These are phyloP conservation scores for Galleria mellonella DNA, from an alignment of 1,140 invertebrate genomes.

Conservation along the genomic window DNA sequence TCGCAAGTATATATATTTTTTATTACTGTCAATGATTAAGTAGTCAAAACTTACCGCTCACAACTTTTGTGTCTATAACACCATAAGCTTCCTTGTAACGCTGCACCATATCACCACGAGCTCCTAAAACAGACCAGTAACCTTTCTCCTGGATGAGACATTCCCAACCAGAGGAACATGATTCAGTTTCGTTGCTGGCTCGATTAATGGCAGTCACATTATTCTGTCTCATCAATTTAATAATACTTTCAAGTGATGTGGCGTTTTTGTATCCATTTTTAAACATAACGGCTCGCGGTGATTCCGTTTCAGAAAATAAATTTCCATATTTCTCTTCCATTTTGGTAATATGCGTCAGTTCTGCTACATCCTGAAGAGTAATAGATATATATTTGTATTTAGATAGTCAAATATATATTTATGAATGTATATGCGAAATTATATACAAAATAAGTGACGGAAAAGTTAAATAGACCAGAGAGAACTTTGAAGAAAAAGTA, in stretches of 20 bases:
- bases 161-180: conserved; percentile 31
- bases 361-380: conserved; percentile 55
- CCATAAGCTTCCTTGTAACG: conserved; percentile 44
- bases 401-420: too few relatives aligned
- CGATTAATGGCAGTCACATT: conserved; percentile 41
- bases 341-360: conserved; percentile 49
- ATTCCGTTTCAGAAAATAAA: conserved; percentile 55
- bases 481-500: too few relatives aligned
- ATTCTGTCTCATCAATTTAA: conserved; percentile 58
- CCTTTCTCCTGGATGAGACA: conserved; percentile 38
- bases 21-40: background rate
- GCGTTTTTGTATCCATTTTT: conserved; percentile 58
- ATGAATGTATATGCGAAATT: too few relatives aligned
- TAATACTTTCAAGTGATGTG: conserved; percentile 49
- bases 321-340: conserved; percentile 57
- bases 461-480: too few relatives aligned
- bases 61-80: conserved; percentile 65
- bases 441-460: too few relatives aligned
- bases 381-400: too few relatives aligned
- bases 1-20: too few relatives aligned
- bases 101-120: conserved; percentile 52
- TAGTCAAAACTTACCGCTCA: conserved; percentile 39
- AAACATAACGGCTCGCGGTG: conserved; percentile 55
- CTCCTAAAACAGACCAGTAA: conserved; percentile 50
- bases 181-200: conserved; percentile 24